Percentiles rank a stretch among this genome's conserved stretches.
phyloP scores from a whole-genome alignment of 1,140 invertebrate species.

The Camponotus floridanus region DNA sequence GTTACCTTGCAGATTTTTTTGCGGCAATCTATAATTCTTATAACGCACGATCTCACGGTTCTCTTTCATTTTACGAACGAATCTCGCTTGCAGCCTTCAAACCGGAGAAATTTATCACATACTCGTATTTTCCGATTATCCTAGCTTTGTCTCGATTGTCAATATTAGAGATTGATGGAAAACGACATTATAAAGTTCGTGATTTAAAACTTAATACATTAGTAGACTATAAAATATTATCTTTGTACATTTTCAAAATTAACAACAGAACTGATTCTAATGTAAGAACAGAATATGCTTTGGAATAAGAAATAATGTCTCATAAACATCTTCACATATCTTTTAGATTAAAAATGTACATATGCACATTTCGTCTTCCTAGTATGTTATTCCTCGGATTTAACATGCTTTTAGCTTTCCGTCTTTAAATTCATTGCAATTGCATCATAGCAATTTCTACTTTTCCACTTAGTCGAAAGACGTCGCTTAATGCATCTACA shows the following conservation, averaged over 20 bases:
- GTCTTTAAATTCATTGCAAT: constrained; percentile 27
- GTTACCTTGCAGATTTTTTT: constrained; percentile 58
- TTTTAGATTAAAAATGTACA: constrained; percentile 13
- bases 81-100: constrained; percentile 40
- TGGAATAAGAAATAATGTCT: background rate
- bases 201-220: background rate
- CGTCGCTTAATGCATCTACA: constrained; percentile 36
- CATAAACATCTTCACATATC: background rate
- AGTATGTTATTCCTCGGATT: background rate
- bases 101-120: constrained; percentile 37
- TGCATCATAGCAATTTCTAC: constrained; percentile 30
- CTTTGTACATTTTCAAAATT: background rate
- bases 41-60: constrained; percentile 48
- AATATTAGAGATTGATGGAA: constrained; percentile 42
- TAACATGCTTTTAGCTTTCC: constrained; percentile 21
- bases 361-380: background rate
- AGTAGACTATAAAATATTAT: background rate
- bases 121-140: constrained; percentile 20
- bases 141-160: constrained; percentile 27
- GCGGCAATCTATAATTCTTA: constrained; percentile 66
- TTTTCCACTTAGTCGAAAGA: constrained; percentile 36
- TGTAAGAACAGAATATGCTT: background rate
- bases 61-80: constrained; percentile 53
- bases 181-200: background rate
- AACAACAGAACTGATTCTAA: background rate